Evolutionary conservation across 2,888 invertebrate genomes (phyloP), one percentile per base, ranked within the genome.

Genomic region (Osedax frankpressi): DNA sequence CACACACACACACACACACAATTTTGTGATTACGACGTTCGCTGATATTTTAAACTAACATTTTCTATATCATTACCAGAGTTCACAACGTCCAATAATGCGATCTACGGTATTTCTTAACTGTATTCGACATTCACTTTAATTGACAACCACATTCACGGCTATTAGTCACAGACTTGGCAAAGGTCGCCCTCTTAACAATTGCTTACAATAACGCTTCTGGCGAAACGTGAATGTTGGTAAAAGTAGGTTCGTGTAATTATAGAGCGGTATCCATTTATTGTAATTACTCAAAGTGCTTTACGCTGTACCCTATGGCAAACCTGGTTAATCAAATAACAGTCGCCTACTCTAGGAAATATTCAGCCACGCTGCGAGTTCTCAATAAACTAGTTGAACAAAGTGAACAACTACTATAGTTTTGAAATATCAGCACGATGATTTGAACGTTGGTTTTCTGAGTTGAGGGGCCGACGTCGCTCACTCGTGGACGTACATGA

Each of bases 401-500:
- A 19, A 63, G 63, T 24, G 65, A 65, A 65, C 65, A 65, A 25
- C 3, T 65, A 19, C 65, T 19, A 1, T 14, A 65, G 25, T n/a
- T 65, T 19, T 2, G 65, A n/a, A 65, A 65, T 19, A n/a, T 19
- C 65, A 65, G 65, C 65, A n/a, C 6, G 25, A 65, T 3, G 63
- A 63, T 63, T 63, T 63, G 63, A 63, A 63, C 63, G 63, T 24
- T n/a, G 24, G 25, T 65, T 65, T 65, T 65, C 65, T 65, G 19
- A 24, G 65, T 65, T 65, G 63, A 62, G 63, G 3, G 63, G 63
- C 3, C 63, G 63, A 62, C 63, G 63, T 6, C 3, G 1, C 2
- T 6, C 11, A n/a, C n/a, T n/a, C n/a, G n/a, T n/a, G n/a, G n/a
- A n/a, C n/a, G n/a, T n/a, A n/a, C 63, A 62, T 62, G 63, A 3